Base-by-base conservation (phyloP, 2,797 vertebrate species). In the Calcarius lapponicus region DNA sequence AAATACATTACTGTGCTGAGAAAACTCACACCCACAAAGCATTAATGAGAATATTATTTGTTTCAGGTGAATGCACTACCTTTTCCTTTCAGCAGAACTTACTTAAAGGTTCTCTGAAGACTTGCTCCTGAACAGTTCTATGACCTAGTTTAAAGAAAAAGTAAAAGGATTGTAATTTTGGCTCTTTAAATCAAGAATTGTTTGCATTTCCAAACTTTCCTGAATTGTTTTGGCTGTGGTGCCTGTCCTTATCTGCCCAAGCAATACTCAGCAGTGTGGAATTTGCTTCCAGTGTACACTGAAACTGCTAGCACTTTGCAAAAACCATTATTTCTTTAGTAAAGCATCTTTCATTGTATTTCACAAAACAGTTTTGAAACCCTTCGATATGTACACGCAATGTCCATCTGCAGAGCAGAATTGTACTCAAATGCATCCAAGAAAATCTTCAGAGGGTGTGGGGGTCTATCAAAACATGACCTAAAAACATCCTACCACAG, bases 181-280 rank as follows among this genome's bases (percentile, higher is more conserved):
- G 84, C 92, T 93, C 64, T 82, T 92, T 24, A 80, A 88, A 95
- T 81, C 64, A 76, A 93, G 32, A 1, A 0, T 17, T 64, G 92
- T 92, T 90, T 80, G 85, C 88, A 90, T 84, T 94, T 90, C 61
- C 48, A 94, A 90, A 94, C 86, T 93, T 96, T 93, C 91, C 95
- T 97, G 95, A 96, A 93, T 92, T 7, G 80, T 84, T 95, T 96
- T 97, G 96, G 95, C 95, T 84, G 67, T 24, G 22, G 73, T 67
- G 90, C 53, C 76, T 92, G 86, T 93, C 80, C 90, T 96, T 96
- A 97, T 96, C 95, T 96, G 95, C 95, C 95, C 88, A 92, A 93
- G 91, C 64, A 96, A 96, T 96, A 97, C 80, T 97, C 95, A 96
- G 74, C 91, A 85, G 88, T 76, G 81, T 92, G 95, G 96, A 97